A percentile compares a stretch with the other conserved stretches of the same genome.
Conservation (phyloP, 1,140 invertebrate species). For the Hesperophylax magnus region DNA sequence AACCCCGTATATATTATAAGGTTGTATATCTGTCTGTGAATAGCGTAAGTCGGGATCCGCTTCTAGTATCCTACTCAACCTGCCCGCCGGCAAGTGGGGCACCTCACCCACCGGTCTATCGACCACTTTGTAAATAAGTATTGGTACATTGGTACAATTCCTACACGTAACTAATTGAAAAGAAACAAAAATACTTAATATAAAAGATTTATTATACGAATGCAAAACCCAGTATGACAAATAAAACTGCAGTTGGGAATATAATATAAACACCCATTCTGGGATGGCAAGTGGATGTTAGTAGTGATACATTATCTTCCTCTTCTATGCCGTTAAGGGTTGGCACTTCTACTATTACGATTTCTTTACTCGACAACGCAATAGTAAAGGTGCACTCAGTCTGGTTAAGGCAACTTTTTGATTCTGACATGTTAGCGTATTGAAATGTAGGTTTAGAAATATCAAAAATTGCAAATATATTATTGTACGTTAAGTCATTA, state of each 20-base stretch:
- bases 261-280: constrained; percentile 82
- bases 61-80: no score
- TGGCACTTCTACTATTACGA: constrained; percentile 85
- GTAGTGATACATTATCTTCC: constrained; percentile 75
- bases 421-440: constrained; percentile 79
- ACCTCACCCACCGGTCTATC: no score
- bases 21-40: no score
- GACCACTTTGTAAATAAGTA: no score
- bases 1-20: no score
- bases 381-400: constrained; percentile 83
- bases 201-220: constrained; percentile 72
- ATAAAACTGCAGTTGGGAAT: constrained; percentile 81
- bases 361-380: constrained; percentile 78
- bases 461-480: constrained; percentile 86
- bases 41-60: no score
- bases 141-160: no score
- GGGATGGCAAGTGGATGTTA: constrained; percentile 83
- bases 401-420: constrained; percentile 79
- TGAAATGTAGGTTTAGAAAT: constrained; percentile 87
- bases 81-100: no score
- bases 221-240: constrained; percentile 83
- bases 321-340: constrained; percentile 84
- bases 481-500: constrained; percentile 83
- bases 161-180: no score
- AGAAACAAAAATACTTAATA: no score